These are phyloP conservation scores for Pseudolycoriella hygida DNA, from an alignment of 2,888 invertebrate genomes.

Conservation along the genomic window DNA sequence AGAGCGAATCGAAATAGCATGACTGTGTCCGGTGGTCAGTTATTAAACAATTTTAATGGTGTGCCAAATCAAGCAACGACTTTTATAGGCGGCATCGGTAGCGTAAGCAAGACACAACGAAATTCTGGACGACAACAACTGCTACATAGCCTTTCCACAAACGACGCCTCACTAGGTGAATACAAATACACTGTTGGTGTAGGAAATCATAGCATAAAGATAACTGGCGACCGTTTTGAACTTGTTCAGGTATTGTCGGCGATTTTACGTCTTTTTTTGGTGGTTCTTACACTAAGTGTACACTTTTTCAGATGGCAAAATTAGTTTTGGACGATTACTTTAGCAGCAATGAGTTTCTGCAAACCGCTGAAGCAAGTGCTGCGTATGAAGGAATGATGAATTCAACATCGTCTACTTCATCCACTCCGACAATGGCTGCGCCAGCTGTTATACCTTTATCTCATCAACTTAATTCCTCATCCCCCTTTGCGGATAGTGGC, in stretches of 20 bases:
- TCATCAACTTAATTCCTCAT: slow-evolving; percentile 12
- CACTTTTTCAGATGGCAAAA: slow-evolving; percentile 52
- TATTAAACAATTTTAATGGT: not conserved
- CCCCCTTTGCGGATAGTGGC: slow-evolving; percentile 26
- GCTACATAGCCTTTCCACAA: slow-evolving; percentile 64
- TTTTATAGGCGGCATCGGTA: not conserved
- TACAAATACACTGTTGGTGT: slow-evolving; percentile 78
- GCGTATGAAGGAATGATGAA: slow-evolving; percentile 18
- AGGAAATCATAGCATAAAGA: slow-evolving; percentile 66
- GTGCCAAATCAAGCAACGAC: slow-evolving; percentile 1
- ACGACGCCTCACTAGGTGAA: slow-evolving; percentile 69
- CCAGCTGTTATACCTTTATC: slow-evolving; percentile 12
- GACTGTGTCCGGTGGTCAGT: slow-evolving; percentile 7
- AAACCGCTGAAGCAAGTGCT: slow-evolving; percentile 27
- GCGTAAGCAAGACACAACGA: slow-evolving; percentile 4
- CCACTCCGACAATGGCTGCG: slow-evolving; percentile 10
- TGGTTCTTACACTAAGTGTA: not conserved
- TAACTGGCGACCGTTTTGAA: slow-evolving; percentile 70
- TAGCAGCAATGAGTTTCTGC: slow-evolving; percentile 28
- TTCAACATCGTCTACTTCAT: slow-evolving; percentile 3
- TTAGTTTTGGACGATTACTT: slow-evolving; percentile 78
- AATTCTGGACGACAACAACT: slow-evolving; percentile 22
- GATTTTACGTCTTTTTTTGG: no score
- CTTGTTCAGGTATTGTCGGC: slow-evolving; percentile 64
- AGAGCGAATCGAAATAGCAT: slow-evolving; percentile 19